These are phyloP conservation scores for Philotrypesis tridentata DNA, from an alignment of 1,140 invertebrate genomes.

Conservation along the genomic window DNA sequence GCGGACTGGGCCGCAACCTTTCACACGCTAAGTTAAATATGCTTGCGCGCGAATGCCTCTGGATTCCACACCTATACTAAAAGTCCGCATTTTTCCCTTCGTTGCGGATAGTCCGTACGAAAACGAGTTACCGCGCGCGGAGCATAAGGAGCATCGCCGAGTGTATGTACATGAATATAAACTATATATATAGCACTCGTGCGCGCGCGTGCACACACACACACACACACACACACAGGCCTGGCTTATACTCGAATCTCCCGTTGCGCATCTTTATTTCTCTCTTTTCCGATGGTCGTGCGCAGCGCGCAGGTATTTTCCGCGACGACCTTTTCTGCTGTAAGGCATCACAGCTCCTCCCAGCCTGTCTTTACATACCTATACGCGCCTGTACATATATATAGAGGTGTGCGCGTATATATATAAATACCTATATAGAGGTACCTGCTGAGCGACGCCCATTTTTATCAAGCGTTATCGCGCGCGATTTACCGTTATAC, in stretches of 20 bases:
- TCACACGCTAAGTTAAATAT: background rate
- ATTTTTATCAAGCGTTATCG: no score
- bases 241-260: background rate
- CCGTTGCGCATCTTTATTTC: background rate
- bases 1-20: background rate
- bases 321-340: background rate
- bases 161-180: no score
- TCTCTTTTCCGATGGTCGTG: background rate
- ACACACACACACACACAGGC: background rate
- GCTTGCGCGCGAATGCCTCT: background rate
- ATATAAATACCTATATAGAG: no score
- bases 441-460: no score
- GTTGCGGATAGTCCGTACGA: no score
- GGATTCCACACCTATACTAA: background rate
- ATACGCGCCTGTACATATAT: no score
- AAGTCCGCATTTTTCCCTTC: background rate
- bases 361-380: background rate
- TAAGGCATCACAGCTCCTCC: background rate
- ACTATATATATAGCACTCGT: no score
- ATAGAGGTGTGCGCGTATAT: no score
- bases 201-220: no score
- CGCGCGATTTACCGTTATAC: no score
- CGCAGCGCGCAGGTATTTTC: background rate
- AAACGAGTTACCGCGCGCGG: no score
- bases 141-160: no score